Evolutionary conservation across 2,797 vertebrate species (phyloP).

Genomic region (Labroides dimidiatus): DNA sequence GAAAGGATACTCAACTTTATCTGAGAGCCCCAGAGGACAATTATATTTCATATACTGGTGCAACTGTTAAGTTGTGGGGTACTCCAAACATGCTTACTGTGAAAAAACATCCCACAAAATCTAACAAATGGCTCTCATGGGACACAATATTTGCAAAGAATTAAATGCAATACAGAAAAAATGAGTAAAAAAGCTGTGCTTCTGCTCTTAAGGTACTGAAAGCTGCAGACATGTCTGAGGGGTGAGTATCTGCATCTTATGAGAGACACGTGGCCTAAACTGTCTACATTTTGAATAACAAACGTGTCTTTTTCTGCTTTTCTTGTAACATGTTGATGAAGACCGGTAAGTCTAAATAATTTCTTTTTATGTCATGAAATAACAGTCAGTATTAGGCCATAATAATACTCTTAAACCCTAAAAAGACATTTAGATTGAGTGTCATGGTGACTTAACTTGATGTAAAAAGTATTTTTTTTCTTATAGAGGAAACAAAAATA

Average conservation of each 20-base stretch:
- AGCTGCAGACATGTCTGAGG: constrained; percentile 82
- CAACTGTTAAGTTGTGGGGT: neutral
- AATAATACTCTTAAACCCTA: neutral
- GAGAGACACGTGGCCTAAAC: neutral
- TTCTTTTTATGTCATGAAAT: neutral
- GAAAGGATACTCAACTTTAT: constrained; percentile 16
- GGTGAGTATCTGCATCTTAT: constrained; percentile 68
- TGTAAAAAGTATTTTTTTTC: constrained; percentile 11
- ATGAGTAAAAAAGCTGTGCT: neutral
- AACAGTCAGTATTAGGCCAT: neutral
- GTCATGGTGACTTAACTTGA: neutral
- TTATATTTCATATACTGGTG: constrained; percentile 10
- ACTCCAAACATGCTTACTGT: neutral
- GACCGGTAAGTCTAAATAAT: constrained; percentile 76
- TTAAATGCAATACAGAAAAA: neutral
- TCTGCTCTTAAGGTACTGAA: constrained; percentile 52
- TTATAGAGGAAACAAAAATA: constrained; percentile 81
- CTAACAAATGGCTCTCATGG: neutral
- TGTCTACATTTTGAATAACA: constrained; percentile 1
- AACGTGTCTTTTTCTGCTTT: constrained; percentile 20
- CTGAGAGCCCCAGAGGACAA: constrained; percentile 11
- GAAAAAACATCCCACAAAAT: neutral
- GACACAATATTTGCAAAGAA: neutral
- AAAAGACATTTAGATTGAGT: neutral
- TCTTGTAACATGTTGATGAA: constrained; percentile 49